Evolutionary conservation across 2,113 vertebrate species (phyloP).

Genomic region (Coptodon bakossiorum): DNA sequence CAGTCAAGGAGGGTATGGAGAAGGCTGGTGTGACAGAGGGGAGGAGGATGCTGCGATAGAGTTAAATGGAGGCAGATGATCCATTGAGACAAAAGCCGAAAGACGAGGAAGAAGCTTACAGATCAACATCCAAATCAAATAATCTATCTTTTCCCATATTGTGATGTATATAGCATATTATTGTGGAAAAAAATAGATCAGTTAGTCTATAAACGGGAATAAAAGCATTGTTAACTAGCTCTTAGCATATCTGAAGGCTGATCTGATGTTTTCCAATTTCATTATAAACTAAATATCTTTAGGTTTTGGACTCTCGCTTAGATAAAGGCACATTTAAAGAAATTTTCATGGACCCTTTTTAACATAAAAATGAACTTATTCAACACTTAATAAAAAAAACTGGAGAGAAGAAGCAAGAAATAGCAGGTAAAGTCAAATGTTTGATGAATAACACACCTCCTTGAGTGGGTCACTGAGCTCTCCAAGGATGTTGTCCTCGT

Average conservation of each 20-base stretch:
- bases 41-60: background rate
- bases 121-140: background rate
- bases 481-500: conserved; percentile 92
- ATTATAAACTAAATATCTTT: background rate
- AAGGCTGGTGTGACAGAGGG: background rate
- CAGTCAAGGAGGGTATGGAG: background rate
- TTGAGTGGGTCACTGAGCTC: conserved; percentile 98
- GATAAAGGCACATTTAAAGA: background rate
- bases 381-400: background rate
- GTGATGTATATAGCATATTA: background rate
- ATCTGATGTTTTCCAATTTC: background rate
- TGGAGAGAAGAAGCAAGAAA: background rate
- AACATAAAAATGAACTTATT: background rate
- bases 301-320: background rate
- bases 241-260: background rate
- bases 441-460: conserved; percentile 73
- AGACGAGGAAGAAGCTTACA: background rate
- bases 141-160: background rate
- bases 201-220: background rate
- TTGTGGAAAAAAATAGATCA: background rate
- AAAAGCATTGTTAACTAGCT: background rate
- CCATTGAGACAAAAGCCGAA: background rate
- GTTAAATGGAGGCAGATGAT: background rate
- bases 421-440: background rate
- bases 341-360: background rate